A percentile compares a stretch with the other conserved stretches of the same genome.
Evolutionary conservation across 2,113 vertebrate genomes (phyloP).

Genomic region (Patagioenas fasciata): DNA sequence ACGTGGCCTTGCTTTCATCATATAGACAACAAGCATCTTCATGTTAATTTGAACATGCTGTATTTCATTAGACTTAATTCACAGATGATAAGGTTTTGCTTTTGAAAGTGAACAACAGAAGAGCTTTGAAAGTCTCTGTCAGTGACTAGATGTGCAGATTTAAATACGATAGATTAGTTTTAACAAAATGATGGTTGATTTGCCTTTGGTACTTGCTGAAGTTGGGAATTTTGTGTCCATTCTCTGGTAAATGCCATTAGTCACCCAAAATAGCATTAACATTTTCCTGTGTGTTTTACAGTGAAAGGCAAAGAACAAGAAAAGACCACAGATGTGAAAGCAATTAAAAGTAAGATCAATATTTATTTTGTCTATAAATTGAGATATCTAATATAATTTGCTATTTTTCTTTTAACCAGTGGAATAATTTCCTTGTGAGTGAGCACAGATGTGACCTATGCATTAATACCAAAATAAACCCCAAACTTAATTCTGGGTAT

Average conservation of each 20-base stretch:
- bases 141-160: background rate
- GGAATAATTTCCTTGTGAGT: background rate
- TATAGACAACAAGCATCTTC: background rate
- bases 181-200: background rate
- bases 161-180: background rate
- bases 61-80: background rate
- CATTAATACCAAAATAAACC: background rate
- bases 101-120: background rate
- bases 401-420: background rate
- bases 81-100: background rate
- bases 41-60: background rate
- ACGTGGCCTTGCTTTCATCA: background rate
- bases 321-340: conserved; percentile 83
- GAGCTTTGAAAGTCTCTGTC: background rate
- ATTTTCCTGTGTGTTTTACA: conserved; percentile 71
- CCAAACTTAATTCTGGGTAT: background rate
- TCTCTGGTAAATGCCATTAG: background rate
- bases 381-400: background rate
- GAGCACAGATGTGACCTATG: background rate
- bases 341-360: conserved; percentile 83
- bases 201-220: background rate
- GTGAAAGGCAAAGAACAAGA: conserved; percentile 95
- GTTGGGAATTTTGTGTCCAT: background rate
- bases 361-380: background rate
- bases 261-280: conserved; percentile 9